Evolutionary conservation across 1,140 invertebrate species (phyloP).

Genomic region (Bactericera cockerelli): DNA sequence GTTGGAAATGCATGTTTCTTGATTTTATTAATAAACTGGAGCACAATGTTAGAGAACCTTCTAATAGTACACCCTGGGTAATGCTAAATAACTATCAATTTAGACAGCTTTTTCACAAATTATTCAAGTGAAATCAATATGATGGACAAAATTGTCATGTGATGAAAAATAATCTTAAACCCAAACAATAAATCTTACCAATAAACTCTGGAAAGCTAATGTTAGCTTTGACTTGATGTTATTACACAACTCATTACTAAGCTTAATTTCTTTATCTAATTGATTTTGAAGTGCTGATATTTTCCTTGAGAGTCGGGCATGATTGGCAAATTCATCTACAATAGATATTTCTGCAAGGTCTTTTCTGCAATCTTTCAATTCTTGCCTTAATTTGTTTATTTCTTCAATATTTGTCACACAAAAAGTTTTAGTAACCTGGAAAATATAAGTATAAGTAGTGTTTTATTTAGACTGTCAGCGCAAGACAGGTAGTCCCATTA

Average conservation of each 20-base stretch:
- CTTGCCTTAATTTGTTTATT: slow-evolving; percentile 20
- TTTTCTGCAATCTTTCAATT: slow-evolving; percentile 30
- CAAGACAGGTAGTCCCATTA: no score
- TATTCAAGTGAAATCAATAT: no score
- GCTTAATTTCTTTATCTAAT: slow-evolving; percentile 30
- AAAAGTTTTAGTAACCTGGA: not conserved
- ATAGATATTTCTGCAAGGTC: slow-evolving; percentile 34
- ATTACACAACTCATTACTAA: not conserved
- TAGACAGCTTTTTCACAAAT: no score
- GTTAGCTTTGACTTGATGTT: not conserved
- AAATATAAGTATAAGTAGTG: not conserved
- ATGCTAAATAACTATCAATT: no score
- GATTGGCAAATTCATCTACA: slow-evolving; percentile 41
- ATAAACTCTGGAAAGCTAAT: not conserved
- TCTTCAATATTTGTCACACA: not conserved
- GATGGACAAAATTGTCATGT: no score
- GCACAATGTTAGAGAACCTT: no score
- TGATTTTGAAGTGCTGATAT: slow-evolving; percentile 32
- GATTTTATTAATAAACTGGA: no score
- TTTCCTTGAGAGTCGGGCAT: slow-evolving; percentile 37
- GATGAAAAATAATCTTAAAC: no score
- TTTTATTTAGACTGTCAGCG: no score
- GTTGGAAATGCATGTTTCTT: no score
- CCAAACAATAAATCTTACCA: no score
- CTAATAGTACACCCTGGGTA: no score